phyloP scores from a whole-genome alignment of 2,888 invertebrate species.

The Zootermopsis nevadensis region DNA sequence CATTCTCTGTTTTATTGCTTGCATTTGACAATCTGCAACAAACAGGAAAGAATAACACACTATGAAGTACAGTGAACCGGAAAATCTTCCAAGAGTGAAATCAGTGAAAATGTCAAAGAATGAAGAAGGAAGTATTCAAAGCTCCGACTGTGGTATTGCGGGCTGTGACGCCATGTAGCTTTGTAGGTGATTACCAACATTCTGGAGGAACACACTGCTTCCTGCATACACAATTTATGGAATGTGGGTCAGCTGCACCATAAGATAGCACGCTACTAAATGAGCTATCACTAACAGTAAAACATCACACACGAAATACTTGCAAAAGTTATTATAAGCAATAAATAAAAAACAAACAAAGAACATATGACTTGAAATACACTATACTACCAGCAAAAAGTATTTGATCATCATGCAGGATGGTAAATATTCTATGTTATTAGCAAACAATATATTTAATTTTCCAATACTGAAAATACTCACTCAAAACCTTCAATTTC shows the following conservation, averaged over 20 bases:
- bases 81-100: too few species aligned
- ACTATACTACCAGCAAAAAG: background rate
- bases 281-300: too few species aligned
- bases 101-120: too few species aligned
- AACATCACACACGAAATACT: too few species aligned
- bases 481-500: background rate
- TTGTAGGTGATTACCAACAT: background rate
- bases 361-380: too few species aligned
- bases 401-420: background rate
- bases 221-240: too few species aligned
- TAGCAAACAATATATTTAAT: background rate
- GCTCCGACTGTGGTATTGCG: background rate
- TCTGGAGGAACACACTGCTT: too few species aligned
- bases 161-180: background rate
- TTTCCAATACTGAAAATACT: background rate
- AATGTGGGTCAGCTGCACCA: too few species aligned
- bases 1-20: background rate
- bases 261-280: too few species aligned
- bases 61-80: too few species aligned
- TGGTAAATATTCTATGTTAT: background rate
- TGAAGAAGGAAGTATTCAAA: background rate
- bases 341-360: background rate
- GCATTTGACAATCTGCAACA: background rate
- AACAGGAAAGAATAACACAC: too few species aligned
- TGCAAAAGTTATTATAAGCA: background rate